phyloP scores from a whole-genome alignment of 2,113 vertebrate genomes.

The Lonchura striata region DNA sequence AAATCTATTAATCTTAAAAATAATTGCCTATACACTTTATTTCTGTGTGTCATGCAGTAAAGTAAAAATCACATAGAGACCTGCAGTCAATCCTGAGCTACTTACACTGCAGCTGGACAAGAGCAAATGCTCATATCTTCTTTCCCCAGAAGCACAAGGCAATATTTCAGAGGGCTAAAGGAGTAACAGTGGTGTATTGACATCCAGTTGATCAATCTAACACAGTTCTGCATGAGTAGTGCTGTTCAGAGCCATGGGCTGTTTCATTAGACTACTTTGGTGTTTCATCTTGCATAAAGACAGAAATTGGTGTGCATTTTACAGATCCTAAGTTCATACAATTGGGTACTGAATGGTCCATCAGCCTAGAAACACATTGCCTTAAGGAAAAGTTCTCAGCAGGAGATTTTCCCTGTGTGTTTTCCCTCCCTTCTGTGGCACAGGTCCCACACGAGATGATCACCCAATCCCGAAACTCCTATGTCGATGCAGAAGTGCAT shows the following conservation, averaged over 20 bases:
- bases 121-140: neutral
- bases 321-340: neutral
- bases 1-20: neutral
- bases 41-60: neutral
- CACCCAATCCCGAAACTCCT: constrained; percentile 89
- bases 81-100: neutral
- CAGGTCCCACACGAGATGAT: constrained; percentile 94
- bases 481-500: constrained; percentile 88
- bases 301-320: neutral
- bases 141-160: neutral
- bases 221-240: neutral
- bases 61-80: neutral
- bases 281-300: neutral
- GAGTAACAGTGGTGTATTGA: neutral
- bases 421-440: constrained; percentile 42
- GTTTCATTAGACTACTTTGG: neutral
- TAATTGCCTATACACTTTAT: neutral
- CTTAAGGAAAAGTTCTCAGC: neutral
- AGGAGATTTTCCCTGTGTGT: neutral
- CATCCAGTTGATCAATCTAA: neutral
- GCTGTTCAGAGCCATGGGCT: neutral
- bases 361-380: neutral
- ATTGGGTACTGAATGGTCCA: neutral
- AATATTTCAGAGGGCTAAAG: neutral
- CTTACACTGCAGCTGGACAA: neutral